These are phyloP conservation scores for Tonatia bakeri DNA, from an alignment of 2,113 vertebrate genomes.

Conservation along the genomic window DNA sequence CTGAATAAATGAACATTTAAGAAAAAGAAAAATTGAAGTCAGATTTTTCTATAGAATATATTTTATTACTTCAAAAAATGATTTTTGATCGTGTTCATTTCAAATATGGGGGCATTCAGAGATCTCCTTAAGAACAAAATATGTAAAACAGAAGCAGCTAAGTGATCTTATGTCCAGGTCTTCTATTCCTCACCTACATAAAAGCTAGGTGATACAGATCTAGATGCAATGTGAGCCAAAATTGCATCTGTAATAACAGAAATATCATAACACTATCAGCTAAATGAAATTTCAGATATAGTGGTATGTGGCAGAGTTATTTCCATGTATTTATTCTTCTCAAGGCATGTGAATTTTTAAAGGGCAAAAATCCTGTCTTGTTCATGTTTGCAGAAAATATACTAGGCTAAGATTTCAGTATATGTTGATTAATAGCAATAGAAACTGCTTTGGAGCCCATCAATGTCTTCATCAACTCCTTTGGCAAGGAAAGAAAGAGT, in stretches of 20 bases:
- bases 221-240: not conserved
- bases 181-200: not conserved
- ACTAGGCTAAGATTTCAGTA: not conserved
- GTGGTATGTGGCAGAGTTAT: not conserved
- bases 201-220: conserved; percentile 26
- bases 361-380: not conserved
- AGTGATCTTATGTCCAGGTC: not conserved
- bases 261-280: not conserved
- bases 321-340: conserved; percentile 2
- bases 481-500: not conserved
- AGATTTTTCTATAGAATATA: not conserved
- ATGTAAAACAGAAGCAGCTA: not conserved
- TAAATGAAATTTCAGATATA: conserved; percentile 1
- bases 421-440: not conserved
- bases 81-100: not conserved
- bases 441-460: not conserved
- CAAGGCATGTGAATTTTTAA: conserved; percentile 23
- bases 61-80: conserved; percentile 11
- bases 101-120: not conserved
- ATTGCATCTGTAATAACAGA: conserved; percentile 27
- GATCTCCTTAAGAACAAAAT: not conserved
- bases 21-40: not conserved
- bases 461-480: not conserved
- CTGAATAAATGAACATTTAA: conserved; percentile 34
- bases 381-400: not conserved